Conservation (phyloP, 2,888 invertebrate species). For the Mycogona germanica region DNA sequence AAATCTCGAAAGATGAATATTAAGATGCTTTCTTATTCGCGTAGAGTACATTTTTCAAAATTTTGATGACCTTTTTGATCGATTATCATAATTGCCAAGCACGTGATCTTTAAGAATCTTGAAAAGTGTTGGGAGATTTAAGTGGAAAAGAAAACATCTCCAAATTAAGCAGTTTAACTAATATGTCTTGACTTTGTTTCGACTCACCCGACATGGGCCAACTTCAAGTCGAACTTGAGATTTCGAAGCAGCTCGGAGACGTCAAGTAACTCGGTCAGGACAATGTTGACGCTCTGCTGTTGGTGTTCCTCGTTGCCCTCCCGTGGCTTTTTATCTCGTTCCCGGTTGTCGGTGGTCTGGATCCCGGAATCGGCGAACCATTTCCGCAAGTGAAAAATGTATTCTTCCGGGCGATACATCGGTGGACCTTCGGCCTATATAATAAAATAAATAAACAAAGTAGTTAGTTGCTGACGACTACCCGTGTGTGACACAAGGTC, state of each 20-base stretch:
- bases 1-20: too few relatives aligned
- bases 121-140: too few relatives aligned
- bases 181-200: too few relatives aligned
- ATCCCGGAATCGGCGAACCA: constrained; percentile 18
- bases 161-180: too few relatives aligned
- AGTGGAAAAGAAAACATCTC: too few relatives aligned
- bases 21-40: too few relatives aligned
- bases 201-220: constrained; percentile 73
- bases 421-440: constrained; percentile 21
- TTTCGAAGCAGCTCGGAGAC: constrained; percentile 78
- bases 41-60: too few relatives aligned
- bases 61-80: too few relatives aligned
- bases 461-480: too few relatives aligned
- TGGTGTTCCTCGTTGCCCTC: not conserved
- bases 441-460: constrained; percentile 2
- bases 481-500: too few relatives aligned
- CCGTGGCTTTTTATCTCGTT: constrained; percentile 10
- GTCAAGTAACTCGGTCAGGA: constrained; percentile 38
- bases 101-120: too few relatives aligned
- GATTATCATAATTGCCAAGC: too few relatives aligned
- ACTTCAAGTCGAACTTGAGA: constrained; percentile 67
- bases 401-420: constrained; percentile 21
- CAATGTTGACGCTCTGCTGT: constrained; percentile 15
- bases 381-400: constrained; percentile 18
- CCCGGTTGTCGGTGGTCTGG: constrained; percentile 8